Conservation (phyloP, 2,113 vertebrate species). For the Myodes glareolus region DNA sequence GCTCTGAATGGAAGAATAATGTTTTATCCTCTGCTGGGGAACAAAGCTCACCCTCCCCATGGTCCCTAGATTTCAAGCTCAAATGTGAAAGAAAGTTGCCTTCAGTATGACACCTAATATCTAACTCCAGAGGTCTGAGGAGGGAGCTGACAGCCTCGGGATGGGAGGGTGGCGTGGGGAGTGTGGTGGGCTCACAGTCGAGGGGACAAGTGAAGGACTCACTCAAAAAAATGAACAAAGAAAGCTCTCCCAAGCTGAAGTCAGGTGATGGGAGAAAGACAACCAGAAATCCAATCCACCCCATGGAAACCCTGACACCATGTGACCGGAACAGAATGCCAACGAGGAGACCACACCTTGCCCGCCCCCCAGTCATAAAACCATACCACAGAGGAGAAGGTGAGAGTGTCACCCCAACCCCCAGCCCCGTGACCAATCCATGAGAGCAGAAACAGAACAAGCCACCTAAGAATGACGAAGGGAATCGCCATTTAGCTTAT, state of each 20-base stretch:
- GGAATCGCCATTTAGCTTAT: constrained; percentile 86
- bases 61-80: constrained; percentile 76
- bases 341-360: neutral
- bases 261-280: constrained; percentile 37
- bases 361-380: neutral
- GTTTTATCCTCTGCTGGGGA: constrained; percentile 80
- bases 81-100: constrained; percentile 67
- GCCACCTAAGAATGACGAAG: constrained; percentile 78
- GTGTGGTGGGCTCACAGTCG: constrained; percentile 75
- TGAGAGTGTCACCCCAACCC: constrained; percentile 66
- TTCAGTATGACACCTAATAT: constrained; percentile 73
- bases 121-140: neutral
- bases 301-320: constrained; percentile 28
- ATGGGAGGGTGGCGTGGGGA: neutral
- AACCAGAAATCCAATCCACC: constrained; percentile 11
- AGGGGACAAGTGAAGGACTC: constrained; percentile 58
- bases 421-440: neutral
- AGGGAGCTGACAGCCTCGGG: neutral
- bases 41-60: constrained; percentile 66
- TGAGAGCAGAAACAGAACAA: constrained; percentile 70
- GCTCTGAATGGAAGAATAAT: constrained; percentile 81
- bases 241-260: constrained; percentile 42
- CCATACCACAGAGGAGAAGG: constrained; percentile 65
- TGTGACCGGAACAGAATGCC: neutral
- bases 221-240: neutral